Conservation (phyloP, 1,140 invertebrate species). For the Drosophila sturtevanti region DNA sequence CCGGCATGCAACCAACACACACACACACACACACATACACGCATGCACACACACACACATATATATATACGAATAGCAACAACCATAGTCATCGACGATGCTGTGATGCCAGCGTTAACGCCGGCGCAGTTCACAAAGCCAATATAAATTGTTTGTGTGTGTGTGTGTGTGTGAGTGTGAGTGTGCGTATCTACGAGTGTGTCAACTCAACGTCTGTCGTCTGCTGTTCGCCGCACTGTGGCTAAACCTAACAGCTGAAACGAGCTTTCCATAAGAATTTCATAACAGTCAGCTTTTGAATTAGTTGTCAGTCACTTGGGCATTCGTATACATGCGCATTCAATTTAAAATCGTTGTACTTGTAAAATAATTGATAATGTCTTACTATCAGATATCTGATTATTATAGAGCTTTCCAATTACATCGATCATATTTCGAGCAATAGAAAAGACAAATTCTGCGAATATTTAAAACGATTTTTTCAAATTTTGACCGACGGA, state of each 20-base stretch:
- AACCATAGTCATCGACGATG: conserved; percentile 3
- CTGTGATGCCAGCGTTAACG: not conserved
- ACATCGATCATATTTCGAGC: too few species aligned
- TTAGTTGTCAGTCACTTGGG: not conserved
- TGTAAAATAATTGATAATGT: not conserved
- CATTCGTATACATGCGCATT: not conserved
- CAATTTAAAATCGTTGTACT: not conserved
- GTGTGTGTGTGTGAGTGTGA: not conserved
- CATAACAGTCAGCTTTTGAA: conserved; percentile 29
- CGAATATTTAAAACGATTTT: too few species aligned
- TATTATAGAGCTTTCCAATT: too few species aligned
- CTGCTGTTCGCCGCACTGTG: conserved; percentile 5
- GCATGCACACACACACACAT: not conserved
- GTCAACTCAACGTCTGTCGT: conserved; percentile 6
- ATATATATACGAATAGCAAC: not conserved
- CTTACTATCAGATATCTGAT: too few species aligned
- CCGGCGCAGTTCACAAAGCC: conserved; percentile 3
- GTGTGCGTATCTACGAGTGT: conserved; percentile 5
- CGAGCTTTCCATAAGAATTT: conserved; percentile 26
- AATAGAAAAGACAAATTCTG: too few species aligned
- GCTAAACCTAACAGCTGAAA: not conserved
- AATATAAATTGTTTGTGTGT: not conserved
- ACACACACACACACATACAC: conserved; percentile 27
- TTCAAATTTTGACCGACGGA: too few species aligned
- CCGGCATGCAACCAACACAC: conserved; percentile 47